Evolutionary conservation across 2,113 vertebrate species (phyloP), one percentile per base, ranked within the genome.

Genomic region (Carollia perspicillata): DNA sequence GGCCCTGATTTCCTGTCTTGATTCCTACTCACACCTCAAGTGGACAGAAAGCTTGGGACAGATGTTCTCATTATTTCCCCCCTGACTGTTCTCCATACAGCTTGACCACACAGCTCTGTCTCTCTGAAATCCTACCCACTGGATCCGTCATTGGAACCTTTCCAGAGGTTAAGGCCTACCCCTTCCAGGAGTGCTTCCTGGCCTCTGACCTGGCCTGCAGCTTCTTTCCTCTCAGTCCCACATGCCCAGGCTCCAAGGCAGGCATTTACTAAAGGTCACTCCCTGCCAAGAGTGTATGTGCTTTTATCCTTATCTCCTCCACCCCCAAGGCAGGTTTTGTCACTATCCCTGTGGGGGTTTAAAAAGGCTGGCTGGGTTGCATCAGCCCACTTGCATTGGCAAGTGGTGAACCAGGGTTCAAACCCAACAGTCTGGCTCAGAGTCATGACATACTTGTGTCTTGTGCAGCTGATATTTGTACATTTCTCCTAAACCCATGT

Each of bases 1-100:
- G 66, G 60, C 84, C 49, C 44, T n/a, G 44, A 75, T 68, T 84
- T 96, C 87, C 85, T 89, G 87, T 26, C 28, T 78, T 33, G 42
- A 75, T n/a, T 65, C 66, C 88, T 69, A n/a, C 69, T 80, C 66
- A 26, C 1, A 33, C 33, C 69, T 80, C 47, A 12, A 8, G 18
- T 2, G 23, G 84, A 75, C 63, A 30, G 23, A 4, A 68, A 88
- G 20, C 65, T 42, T 2, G 4, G 20, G 60, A 18, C 23, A 44
- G 44, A 33, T 28, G 0, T 16, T 16, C 81, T 6, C 7, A 30
- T 49, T 8, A 2, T 23, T 58, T 55, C 75, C 8, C 26, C 28
- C 58, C n/a, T 8, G 42, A 37, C 51, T 66, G 7, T 65, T 49
- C 78, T 60, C 58, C 8, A 1, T 1, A 13, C 6, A 60, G 10